Evolutionary conservation across 1,140 invertebrate genomes (phyloP).

Genomic region (Hypsibius dujardini): DNA sequence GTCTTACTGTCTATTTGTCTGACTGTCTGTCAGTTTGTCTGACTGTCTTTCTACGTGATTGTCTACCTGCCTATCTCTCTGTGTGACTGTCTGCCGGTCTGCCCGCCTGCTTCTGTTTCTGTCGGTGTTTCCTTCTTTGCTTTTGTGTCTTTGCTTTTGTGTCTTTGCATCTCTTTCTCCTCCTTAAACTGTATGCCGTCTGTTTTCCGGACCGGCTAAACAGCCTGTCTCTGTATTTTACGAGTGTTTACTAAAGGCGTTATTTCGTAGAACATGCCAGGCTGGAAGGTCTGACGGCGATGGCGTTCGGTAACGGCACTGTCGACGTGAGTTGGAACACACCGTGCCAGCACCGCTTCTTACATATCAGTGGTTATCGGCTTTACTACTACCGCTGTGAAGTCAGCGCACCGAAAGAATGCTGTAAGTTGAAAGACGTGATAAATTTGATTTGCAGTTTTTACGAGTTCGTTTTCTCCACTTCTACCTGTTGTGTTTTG

Average conservation of each 20-base stretch:
- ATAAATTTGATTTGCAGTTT: neutral
- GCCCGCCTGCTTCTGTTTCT: too few species aligned
- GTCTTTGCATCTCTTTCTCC: too few species aligned
- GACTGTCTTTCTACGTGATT: too few species aligned
- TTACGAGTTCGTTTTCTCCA: neutral
- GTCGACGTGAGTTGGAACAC: neutral
- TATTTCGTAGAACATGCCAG: neutral
- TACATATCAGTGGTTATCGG: neutral
- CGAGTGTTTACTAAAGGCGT: neutral
- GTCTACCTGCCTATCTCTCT: too few species aligned
- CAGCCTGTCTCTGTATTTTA: neutral
- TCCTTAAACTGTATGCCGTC: too few species aligned
- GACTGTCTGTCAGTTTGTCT: too few species aligned
- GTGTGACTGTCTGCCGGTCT: too few species aligned
- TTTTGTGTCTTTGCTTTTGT: neutral
- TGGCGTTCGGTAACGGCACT: neutral
- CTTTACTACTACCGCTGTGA: neutral
- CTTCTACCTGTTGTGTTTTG: neutral
- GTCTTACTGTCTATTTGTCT: too few species aligned
- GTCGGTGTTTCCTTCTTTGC: neutral
- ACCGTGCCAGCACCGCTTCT: neutral
- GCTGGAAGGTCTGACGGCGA: constrained; percentile 4
- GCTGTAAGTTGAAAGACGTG: neutral
- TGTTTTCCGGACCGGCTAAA: neutral
- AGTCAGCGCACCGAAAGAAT: neutral